Evolutionary conservation across 2,797 vertebrate species (phyloP), one percentile per base, ranked within the genome.

Genomic region (Mormyrops boulengeri): DNA sequence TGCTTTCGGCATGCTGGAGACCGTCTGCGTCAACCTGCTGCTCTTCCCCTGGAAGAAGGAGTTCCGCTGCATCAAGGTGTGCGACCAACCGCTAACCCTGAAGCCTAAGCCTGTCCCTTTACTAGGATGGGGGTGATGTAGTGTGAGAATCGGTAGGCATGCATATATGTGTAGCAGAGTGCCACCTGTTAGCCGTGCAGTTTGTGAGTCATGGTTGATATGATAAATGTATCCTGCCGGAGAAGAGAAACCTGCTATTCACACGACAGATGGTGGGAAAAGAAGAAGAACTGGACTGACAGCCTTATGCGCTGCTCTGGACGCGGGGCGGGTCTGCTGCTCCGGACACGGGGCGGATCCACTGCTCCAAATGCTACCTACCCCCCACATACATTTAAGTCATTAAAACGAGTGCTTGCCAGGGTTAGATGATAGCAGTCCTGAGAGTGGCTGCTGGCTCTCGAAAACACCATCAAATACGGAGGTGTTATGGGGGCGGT

Each of bases 21-120:
- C 97, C 0, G 92, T 99, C 94, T 98, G 97, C 89, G 94, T 98
- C 93, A 99, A 99, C 94, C 97, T 99, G 89, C 96, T 99, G 91
- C 97, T 99, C 66, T 99, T 97, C 93, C 98, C 98, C 6, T 99
- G 98, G 98, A 99, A 99, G 94, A 99, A 99, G 93, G 98, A 99
- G 92, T 99, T 99, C 95, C 97, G 96, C 92, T 98, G 94, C 92
- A 99, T 99, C 92, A 99, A 99, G 97, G 98, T 99, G 93, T 88
- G 92, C 90, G 52, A 34, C 89, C 1, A 19, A 7, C 12, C 26
- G 30, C 47, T 30, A 4, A 26, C 12, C 17, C 0, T 5, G 14
- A 52, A 14, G 22, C 11, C 9, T 66, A 1, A 57, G 19, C 55
- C n/a, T 62, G 11, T 30, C 22, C 22, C 9, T 62, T n/a, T 22